Percentiles rank a stretch among this genome's conserved stretches.
These are phyloP conservation scores for Phaonia tiefii DNA, from an alignment of 2,888 invertebrate genomes.

Conservation along the genomic window DNA sequence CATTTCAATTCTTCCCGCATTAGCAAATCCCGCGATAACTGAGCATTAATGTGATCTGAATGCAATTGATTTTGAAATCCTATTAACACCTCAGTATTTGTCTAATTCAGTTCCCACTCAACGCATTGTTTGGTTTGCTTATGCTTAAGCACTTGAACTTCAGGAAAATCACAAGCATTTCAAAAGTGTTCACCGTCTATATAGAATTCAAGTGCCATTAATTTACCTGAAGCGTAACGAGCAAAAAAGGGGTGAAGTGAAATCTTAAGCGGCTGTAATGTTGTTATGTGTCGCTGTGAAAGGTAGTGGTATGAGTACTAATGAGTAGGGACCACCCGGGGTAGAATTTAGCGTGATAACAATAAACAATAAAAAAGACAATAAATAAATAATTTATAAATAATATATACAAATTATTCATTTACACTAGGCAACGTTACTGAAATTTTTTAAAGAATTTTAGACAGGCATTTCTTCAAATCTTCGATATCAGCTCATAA, in stretches of 20 bases:
- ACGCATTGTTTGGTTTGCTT: no score
- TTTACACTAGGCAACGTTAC: no score
- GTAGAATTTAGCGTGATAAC: background rate
- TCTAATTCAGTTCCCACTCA: no score
- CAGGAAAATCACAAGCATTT: constrained; percentile 18
- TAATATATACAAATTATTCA: no score
- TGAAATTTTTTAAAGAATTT: no score
- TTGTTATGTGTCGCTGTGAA: constrained; percentile 15
- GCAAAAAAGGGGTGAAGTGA: background rate
- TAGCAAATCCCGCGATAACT: no score
- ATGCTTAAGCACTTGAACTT: background rate
- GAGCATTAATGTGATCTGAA: no score
- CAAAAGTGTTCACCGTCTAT: constrained; percentile 34
- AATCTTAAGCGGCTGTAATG: constrained; percentile 13
- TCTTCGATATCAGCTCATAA: no score
- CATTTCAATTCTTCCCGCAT: no score
- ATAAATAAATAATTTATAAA: background rate
- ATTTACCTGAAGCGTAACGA: background rate
- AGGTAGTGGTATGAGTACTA: constrained; percentile 14
- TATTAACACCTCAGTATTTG: no score
- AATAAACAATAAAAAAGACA: background rate
- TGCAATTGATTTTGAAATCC: no score
- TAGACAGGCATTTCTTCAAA: no score
- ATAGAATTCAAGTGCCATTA: constrained; percentile 26
- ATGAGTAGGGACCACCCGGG: constrained; percentile 1